phyloP scores from a whole-genome alignment of 2,888 invertebrate species.

The Lasioglossum oenotherae region DNA sequence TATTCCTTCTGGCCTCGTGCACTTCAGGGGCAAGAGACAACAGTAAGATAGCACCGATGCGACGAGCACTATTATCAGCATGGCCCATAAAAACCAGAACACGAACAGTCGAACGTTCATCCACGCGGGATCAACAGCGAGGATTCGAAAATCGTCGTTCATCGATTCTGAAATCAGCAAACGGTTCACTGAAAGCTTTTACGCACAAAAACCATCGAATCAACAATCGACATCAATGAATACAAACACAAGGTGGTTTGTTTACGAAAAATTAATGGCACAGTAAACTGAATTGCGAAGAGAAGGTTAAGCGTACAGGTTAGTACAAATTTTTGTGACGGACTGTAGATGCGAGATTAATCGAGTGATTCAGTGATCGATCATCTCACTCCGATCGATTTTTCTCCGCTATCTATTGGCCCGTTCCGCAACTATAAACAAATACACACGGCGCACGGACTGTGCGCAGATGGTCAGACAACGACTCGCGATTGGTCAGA shows the following conservation, averaged over 20 bases:
- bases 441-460: not conserved
- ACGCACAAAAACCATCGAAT: not conserved
- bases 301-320: not conserved
- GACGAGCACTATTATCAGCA: slow-evolving; percentile 70
- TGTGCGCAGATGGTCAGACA: not conserved
- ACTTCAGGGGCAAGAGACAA: slow-evolving; percentile 62
- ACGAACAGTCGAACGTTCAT: slow-evolving; percentile 75
- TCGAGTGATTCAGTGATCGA: not conserved
- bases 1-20: slow-evolving; percentile 27
- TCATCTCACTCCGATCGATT: not conserved
- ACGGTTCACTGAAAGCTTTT: not conserved
- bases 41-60: slow-evolving; percentile 69
- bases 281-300: not conserved
- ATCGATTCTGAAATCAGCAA: slow-evolving; percentile 42
- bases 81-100: slow-evolving; percentile 78
- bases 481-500: slow-evolving; percentile 23
- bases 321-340: not conserved
- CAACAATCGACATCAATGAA: not conserved
- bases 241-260: not conserved
- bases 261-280: not conserved
- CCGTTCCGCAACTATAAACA: not conserved
- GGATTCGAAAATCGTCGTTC: slow-evolving; percentile 44
- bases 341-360: not conserved
- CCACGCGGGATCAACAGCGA: slow-evolving; percentile 71
- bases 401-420: not conserved